A percentile compares a stretch with the other conserved stretches of the same genome.
phyloP scores from a whole-genome alignment of 2,797 vertebrate genomes.

The Hafferia zeledoni region DNA sequence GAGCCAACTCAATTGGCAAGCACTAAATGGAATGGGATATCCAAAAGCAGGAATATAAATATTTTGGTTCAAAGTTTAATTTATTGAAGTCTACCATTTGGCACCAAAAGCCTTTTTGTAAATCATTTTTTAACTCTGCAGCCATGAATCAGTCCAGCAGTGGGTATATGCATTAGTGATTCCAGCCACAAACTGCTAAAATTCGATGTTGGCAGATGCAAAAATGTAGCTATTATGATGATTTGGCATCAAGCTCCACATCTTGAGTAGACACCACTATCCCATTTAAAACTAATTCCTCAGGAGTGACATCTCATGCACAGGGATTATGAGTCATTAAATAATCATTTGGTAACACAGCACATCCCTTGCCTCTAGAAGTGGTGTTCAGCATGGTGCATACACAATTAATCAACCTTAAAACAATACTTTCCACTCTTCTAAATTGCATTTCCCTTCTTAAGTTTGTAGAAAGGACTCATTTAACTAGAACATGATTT shows the following conservation, averaged over 20 bases:
- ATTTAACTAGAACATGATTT: background rate
- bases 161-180: conserved; percentile 35
- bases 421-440: conserved; percentile 28
- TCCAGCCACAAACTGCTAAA: conserved; percentile 51
- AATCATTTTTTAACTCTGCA: conserved; percentile 36
- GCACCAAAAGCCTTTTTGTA: conserved; percentile 43
- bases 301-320: conserved; percentile 48
- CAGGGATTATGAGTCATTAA: conserved; percentile 52
- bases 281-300: conserved; percentile 67
- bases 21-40: conserved; percentile 41
- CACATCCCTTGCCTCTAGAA: conserved; percentile 2
- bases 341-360: conserved; percentile 50
- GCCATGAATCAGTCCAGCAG: conserved; percentile 52
- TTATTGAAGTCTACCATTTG: conserved; percentile 53
- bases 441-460: background rate
- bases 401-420: conserved; percentile 33
- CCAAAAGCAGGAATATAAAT: conserved; percentile 59
- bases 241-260: conserved; percentile 62
- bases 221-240: conserved; percentile 49
- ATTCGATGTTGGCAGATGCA: conserved; percentile 47
- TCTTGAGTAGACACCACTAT: conserved; percentile 51
- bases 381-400: background rate
- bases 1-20: conserved; percentile 44
- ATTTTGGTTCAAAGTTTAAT: conserved; percentile 71
- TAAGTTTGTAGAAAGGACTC: conserved; percentile 7